Evolutionary conservation across 2,113 vertebrate species (phyloP).

Genomic region (Sphaerodactylus townsendi): DNA sequence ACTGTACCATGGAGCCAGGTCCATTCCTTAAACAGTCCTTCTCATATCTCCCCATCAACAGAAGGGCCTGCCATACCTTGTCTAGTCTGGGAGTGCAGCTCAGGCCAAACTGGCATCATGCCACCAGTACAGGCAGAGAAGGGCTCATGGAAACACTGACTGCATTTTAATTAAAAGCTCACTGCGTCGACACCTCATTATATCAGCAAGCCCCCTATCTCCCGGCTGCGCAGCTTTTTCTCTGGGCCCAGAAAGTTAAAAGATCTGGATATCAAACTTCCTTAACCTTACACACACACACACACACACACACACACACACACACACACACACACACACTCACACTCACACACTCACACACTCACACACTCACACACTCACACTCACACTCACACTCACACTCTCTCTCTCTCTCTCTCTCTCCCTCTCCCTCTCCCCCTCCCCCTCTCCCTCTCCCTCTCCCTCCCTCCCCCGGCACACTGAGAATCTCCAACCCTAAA

Average conservation of each 20-base stretch:
- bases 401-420: too few species aligned
- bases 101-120: neutral
- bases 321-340: too few species aligned
- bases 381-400: too few species aligned
- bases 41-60: neutral
- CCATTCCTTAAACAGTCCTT: neutral
- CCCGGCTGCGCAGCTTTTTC: neutral
- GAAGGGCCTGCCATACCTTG: neutral
- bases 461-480: too few species aligned
- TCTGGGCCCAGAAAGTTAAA: neutral
- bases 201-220: neutral
- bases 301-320: too few species aligned
- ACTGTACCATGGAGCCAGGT: neutral
- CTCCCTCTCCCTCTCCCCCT: too few species aligned
- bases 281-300: too few species aligned
- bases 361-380: too few species aligned
- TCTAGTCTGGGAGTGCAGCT: neutral
- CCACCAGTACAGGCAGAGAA: neutral
- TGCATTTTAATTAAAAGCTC: conserved; percentile 21
- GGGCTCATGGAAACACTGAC: neutral
- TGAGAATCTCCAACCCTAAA: neutral
- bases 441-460: too few species aligned
- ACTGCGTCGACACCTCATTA: neutral
- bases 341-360: too few species aligned
- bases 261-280: neutral